These are phyloP conservation scores for Rhadinocentrus ornatus DNA, from an alignment of 2,797 vertebrate genomes.

Conservation along the genomic window DNA sequence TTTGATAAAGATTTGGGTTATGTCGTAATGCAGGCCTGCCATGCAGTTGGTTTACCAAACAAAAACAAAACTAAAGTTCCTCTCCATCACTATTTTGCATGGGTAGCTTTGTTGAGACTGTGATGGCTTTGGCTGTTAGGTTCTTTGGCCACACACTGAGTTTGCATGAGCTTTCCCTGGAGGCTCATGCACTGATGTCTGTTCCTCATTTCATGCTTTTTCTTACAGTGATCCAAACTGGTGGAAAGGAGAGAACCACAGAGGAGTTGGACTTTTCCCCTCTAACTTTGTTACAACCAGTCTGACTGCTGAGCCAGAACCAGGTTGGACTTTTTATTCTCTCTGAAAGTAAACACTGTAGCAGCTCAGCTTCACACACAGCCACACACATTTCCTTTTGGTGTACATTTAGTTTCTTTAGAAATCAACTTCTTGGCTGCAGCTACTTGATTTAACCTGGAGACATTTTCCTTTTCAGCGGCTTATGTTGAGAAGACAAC, in stretches of 20 bases:
- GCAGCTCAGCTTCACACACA: neutral
- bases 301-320: slow-evolving; percentile 89
- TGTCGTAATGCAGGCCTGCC: neutral
- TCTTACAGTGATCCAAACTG: slow-evolving; percentile 93
- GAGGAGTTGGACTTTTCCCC: slow-evolving; percentile 95
- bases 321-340: slow-evolving; percentile 77
- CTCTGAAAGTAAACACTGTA: neutral
- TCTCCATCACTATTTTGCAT: too few species aligned
- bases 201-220: slow-evolving; percentile 10
- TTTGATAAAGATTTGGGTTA: neutral
- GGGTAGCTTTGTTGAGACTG: neutral
- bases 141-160: neutral
- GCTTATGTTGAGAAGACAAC: slow-evolving; percentile 80
- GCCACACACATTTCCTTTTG: neutral
- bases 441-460: neutral
- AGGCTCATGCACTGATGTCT: slow-evolving; percentile 3
- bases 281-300: slow-evolving; percentile 97
- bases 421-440: neutral
- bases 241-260: slow-evolving; percentile 99
- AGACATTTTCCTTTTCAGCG: slow-evolving; percentile 48
- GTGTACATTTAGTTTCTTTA: neutral
- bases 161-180: neutral
- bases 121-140: neutral
- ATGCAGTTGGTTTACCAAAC: neutral
- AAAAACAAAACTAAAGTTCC: too few species aligned